Evolutionary conservation across 2,113 vertebrate species (phyloP), one percentile per base, ranked within the genome.

Genomic region (Pogonocichla stellata): DNA sequence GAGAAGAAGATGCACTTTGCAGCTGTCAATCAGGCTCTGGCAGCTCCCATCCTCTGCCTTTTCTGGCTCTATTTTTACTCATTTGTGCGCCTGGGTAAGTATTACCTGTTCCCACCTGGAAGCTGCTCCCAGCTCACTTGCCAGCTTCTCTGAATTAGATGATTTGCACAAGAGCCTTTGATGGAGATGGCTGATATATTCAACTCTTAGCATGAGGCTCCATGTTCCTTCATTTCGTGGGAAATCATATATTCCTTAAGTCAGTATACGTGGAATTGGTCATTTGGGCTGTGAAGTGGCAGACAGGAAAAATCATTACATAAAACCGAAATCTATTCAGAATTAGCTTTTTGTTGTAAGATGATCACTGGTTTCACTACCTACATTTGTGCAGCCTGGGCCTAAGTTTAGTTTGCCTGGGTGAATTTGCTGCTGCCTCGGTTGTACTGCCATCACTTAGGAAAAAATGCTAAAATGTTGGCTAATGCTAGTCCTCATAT

Each of bases 41-140:
- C 99, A 0, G 99, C 99, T 4, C 99, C 99, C 53, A 99, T 99
- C 93, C 98, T 99, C 89, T 99, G 99, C 93, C 98, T 99, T 22
- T 98, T 99, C 91, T 99, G 99, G 99, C 98, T 99, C 31, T 99
- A 98, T 71, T 99, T 99, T 95, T 99, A 98, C 95, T 99, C 99
- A 12, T 98, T 99, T 67, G 97, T 99, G 72, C 95, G 99, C 43
- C 97, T 98, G 87, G 99, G 99, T 99, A 84, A 96, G 98, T 56
- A 31, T 64, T 56, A 23, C 20, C 14, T 77, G 19, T 62, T 66
- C 12, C 70, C 25, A 31, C 10, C 14, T 18, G 54, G 34, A 53
- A 88, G 36, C 51, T 79, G 28, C 15, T 90, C n/a, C 38, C 42
- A 17, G 18, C 33, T 85, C 33, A 77, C 38, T 51, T 58, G 42